Evolutionary conservation across 1,140 invertebrate genomes (phyloP), one percentile per base, ranked within the genome.

Genomic region (Trachymyrmex cornetzi): DNA sequence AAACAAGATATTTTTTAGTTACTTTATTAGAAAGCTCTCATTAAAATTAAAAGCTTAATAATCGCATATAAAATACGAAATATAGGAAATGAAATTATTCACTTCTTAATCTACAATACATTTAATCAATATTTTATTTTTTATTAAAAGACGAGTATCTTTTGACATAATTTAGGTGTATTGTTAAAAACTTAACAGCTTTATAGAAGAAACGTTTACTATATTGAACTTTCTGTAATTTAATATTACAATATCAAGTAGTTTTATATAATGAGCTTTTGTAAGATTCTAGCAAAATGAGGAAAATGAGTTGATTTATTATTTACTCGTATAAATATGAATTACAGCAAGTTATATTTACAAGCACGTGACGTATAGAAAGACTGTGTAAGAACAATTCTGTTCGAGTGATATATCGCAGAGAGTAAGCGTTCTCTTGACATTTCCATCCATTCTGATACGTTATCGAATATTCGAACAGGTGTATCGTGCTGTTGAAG

Each of bases 111-210:
- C 22, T 50, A 50, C 12, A 50, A 50, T 27, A 50, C 14, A 3
- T 74, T 74, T 74, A n/a, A 55, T 55, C 19, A 6, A 27, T 71
- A 66, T 4, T 48, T 71, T 50, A 3, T 11, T 27, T 69, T 50
- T 11, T 50, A 53, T 44, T 38, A 19, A 50, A 38, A 48, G 14
- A 48, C 19, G 4, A 22, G 5, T 44, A 34, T 44, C 12, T 6
- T 44, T 69, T 48, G 12, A 72, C 14, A 30, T 30, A 53, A 11
- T 72, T 48, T 24, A 27, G 16, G 19, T 3, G 16, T 74, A 55
- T 27, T 50, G 19, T 55, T 34, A 53, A 74, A 9, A 71, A 50
- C 14, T 19, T 71, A 6, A 48, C n/a, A 19, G 5, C 6, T 71
- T 12, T 71, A 7, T 38, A 38, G 14, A 67, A 67, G 3, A 22